These are phyloP conservation scores for Percopsis omiscomaycus DNA, from an alignment of 2,797 vertebrate genomes.

Conservation along the genomic window DNA sequence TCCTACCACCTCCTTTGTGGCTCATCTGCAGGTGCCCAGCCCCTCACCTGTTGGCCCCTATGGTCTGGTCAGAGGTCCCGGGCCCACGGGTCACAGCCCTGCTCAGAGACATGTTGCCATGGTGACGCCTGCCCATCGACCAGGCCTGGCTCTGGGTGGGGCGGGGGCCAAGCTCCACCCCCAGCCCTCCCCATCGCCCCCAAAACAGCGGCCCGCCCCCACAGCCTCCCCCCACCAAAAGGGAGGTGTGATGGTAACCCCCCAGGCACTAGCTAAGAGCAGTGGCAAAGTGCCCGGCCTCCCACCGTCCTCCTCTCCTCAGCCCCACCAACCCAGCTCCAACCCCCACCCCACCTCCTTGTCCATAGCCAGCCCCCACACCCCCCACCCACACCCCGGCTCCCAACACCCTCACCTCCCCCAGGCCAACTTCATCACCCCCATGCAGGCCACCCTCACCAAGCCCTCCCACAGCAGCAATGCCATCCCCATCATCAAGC, in stretches of 20 bases:
- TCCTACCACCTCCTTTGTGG: constrained; percentile 70
- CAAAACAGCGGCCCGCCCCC: constrained; percentile 77
- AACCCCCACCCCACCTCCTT: constrained; percentile 61
- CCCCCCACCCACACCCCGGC: constrained; percentile 28
- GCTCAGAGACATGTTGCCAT: constrained; percentile 67
- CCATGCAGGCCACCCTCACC: constrained; percentile 93
- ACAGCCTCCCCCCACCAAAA: constrained; percentile 72
- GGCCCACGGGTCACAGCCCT: constrained; percentile 44
- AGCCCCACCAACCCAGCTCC: constrained; percentile 55
- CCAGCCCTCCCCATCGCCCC: constrained; percentile 60
- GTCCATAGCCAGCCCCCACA: constrained; percentile 44
- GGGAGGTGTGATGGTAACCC: constrained; percentile 47
- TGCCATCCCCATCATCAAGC: constrained; percentile 85
- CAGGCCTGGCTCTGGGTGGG: constrained; percentile 40
- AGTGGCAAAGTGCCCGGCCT: constrained; percentile 44
- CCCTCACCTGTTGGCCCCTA: constrained; percentile 47
- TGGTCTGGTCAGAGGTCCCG: constrained; percentile 57
- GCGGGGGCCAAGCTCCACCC: constrained; percentile 58
- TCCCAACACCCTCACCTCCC: constrained; percentile 31
- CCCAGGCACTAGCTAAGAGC: constrained; percentile 56
- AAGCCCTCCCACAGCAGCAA: constrained; percentile 87
- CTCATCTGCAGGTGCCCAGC: constrained; percentile 43
- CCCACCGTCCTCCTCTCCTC: constrained; percentile 43
- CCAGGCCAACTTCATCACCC: constrained; percentile 91
- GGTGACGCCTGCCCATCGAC: constrained; percentile 56